Conservation (phyloP, 2,113 vertebrate genomes). For the Pygathrix nemaeus region DNA sequence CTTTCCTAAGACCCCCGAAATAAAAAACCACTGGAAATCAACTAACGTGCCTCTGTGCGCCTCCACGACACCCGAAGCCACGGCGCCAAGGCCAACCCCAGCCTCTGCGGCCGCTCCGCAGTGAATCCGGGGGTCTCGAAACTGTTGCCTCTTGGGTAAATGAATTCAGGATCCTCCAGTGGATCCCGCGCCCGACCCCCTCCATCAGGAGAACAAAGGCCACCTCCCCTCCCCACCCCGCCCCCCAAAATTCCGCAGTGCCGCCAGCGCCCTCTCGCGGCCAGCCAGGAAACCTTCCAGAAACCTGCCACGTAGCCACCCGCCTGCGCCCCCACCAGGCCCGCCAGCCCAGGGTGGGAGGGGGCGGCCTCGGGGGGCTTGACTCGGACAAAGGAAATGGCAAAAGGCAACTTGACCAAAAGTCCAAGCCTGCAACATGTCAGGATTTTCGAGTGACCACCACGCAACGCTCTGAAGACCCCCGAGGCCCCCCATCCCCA, state of each 20-base stretch:
- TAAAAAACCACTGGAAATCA: not conserved
- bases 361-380: conserved; percentile 59
- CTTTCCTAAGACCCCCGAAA: not conserved
- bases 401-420: conserved; percentile 39
- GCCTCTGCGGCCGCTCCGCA: not conserved
- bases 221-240: conserved; percentile 78
- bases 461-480: not conserved
- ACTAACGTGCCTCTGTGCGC: not conserved
- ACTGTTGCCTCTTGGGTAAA: not conserved
- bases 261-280: conserved; percentile 75
- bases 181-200: conserved; percentile 61
- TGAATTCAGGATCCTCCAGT: not conserved
- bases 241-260: conserved; percentile 80
- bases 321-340: conserved; percentile 30
- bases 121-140: not conserved
- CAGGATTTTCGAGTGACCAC: conserved; percentile 10
- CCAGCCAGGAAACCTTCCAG: conserved; percentile 59
- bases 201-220: conserved; percentile 78
- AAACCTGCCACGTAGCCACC: conserved; percentile 79
- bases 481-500: not conserved
- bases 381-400: conserved; percentile 71
- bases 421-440: not conserved
- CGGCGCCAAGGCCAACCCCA: not conserved
- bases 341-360: conserved; percentile 53
- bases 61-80: not conserved